Evolutionary conservation across 2,113 vertebrate species (phyloP).

Genomic region (Colius striatus): DNA sequence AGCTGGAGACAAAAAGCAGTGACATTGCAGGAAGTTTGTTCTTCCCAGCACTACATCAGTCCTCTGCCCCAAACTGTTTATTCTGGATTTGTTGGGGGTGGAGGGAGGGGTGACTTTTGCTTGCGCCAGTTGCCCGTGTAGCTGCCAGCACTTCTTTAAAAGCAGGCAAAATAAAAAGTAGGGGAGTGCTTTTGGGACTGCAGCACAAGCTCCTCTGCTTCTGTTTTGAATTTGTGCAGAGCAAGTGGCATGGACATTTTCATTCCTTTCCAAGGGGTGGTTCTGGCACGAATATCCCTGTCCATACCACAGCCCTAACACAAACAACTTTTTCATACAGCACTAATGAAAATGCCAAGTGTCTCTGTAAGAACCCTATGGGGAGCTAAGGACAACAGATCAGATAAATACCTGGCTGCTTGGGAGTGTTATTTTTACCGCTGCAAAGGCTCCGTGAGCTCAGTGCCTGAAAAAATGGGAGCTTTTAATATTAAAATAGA

Average conservation of each 20-base stretch:
- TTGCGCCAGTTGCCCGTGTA: neutral
- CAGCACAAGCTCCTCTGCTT: neutral
- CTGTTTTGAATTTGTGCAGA: constrained; percentile 48
- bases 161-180: neutral
- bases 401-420: constrained; percentile 62
- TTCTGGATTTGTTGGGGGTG: neutral
- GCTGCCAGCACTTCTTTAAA: neutral
- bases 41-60: neutral
- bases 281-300: neutral
- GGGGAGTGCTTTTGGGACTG: neutral
- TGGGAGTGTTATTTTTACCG: constrained; percentile 34
- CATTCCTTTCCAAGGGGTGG: constrained; percentile 54
- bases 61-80: neutral
- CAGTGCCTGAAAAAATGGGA: constrained; percentile 36
- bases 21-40: neutral
- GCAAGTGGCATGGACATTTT: neutral
- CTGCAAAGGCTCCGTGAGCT: constrained; percentile 36
- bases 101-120: neutral
- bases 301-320: constrained; percentile 37
- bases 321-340: constrained; percentile 63
- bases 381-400: constrained; percentile 55
- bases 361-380: constrained; percentile 2
- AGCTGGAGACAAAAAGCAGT: neutral
- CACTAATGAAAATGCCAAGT: constrained; percentile 42
- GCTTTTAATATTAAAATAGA: constrained; percentile 27